Evolutionary conservation across 2,113 vertebrate genomes (phyloP), one percentile per base, ranked within the genome.

Genomic region (Oryzias javanicus): DNA sequence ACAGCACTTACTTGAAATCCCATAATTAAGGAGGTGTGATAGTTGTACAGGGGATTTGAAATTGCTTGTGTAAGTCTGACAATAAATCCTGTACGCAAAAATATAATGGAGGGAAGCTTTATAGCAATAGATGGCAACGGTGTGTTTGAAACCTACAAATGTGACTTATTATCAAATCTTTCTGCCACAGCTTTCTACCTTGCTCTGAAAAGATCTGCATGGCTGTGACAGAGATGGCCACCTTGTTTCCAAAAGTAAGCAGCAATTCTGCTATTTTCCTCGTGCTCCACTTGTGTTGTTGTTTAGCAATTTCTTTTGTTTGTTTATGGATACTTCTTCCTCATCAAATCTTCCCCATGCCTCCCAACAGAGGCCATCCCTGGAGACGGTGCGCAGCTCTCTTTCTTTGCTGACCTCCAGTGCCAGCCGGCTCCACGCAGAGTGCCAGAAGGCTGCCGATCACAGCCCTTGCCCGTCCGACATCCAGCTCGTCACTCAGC

Each of bases 161-260:
- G 2, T 10, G 35, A 35, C 35, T 42, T 64, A 16, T 60, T 67
- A 19, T 72, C 6, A 35, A 35, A 35, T 35, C 8, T 12, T 35
- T 65, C 51, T 48, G 14, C 20, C 2, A 6, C 92, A 99, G 97
- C 86, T 99, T 98, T 59, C 91, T 94, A 68, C 96, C 94, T 1
- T 99, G 97, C 86, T 98, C 97, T 6, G 96, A 98, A 89, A 97
- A 95, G 88, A 99, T 98, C 89, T 95, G 96, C 10, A 57, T 93
- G 77, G 97, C 97, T 70, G 97, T 99, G 69, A 95, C 91, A 0
- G 97, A 99, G 87, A 99, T 99, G 97, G 97, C 97, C 44, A 92
- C 94, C 18, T 84, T 99, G 61, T 99, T 99, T 82, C 95, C 97
- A 29, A 99, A 98, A 93, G 97, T 98, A 90, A 94, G 90, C 63